phyloP scores from a whole-genome alignment of 2,888 invertebrate genomes.

The Drosophila paracracens region DNA sequence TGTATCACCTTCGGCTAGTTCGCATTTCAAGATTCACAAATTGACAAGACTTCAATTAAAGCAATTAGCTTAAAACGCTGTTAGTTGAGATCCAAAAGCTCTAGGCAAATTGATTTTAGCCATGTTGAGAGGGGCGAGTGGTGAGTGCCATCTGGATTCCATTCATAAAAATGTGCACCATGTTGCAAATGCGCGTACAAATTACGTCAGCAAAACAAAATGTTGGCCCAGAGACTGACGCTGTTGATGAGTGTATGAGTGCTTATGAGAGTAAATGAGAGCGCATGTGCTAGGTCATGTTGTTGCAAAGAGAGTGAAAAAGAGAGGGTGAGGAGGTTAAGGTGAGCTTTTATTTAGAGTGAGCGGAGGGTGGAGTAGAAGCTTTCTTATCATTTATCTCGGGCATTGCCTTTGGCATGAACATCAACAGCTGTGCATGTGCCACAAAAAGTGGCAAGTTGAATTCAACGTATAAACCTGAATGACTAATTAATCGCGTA shows the following conservation, averaged over 20 bases:
- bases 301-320: conserved; percentile 2
- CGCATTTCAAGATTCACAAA: conserved; percentile 7
- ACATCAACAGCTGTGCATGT: conserved; percentile 40
- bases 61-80: conserved; percentile 25
- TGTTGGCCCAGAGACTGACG: conserved; percentile 4
- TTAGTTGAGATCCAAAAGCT: background rate
- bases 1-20: conserved; percentile 17
- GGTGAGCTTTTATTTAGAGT: background rate
- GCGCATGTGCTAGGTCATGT: conserved; percentile 41
- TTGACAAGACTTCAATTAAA: conserved; percentile 21
- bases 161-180: conserved; percentile 73
- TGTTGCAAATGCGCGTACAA: conserved; percentile 65
- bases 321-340: background rate
- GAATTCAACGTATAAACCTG: background rate
- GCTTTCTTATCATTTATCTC: conserved; percentile 42
- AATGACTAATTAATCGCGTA: conserved; percentile 3
- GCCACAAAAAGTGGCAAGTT: conserved; percentile 32
- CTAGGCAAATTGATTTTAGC: conserved; percentile 20
- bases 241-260: conserved; percentile 7
- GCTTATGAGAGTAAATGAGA: conserved; percentile 9
- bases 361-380: conserved; percentile 13
- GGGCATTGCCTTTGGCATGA: conserved; percentile 15
- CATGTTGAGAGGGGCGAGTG: conserved; percentile 6
- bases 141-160: conserved; percentile 54
- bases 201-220: conserved; percentile 68